Evolutionary conservation across 2,113 vertebrate genomes (phyloP).

Genomic region (Accipiter cooperii): DNA sequence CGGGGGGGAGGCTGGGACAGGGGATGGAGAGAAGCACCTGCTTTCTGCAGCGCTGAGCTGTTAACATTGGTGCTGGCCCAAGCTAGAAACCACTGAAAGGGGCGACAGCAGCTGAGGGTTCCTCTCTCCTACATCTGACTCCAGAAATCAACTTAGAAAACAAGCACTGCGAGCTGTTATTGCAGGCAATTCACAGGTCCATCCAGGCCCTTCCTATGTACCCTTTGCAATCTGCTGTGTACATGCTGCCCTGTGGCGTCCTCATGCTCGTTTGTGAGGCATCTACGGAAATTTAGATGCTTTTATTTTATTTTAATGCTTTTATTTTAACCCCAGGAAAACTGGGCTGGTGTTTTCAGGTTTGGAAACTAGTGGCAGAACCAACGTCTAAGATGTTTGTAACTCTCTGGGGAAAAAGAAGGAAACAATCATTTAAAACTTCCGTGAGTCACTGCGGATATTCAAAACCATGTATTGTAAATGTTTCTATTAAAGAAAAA

Average conservation of each 20-base stretch:
- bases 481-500: not conserved
- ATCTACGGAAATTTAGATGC: not conserved
- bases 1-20: not conserved
- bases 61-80: not conserved
- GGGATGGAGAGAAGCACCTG: not conserved
- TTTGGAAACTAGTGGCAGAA: not conserved
- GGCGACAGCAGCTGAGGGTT: not conserved
- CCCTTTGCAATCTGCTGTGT: not conserved
- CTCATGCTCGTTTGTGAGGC: not conserved
- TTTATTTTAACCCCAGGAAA: not conserved
- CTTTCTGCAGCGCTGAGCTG: not conserved
- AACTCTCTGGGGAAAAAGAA: not conserved
- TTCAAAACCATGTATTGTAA: not conserved
- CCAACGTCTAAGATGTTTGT: accelerated
- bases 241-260: not conserved
- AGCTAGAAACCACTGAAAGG: not conserved
- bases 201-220: not conserved
- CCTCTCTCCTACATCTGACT: not conserved
- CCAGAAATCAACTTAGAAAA: not conserved
- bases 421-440: not conserved
- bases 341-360: not conserved
- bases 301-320: not conserved
- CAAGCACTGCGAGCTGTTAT: not conserved
- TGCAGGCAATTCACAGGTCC: not conserved
- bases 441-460: not conserved